Evolutionary conservation across 2,888 invertebrate genomes (phyloP).

Genomic region (Nysson spinosus): DNA sequence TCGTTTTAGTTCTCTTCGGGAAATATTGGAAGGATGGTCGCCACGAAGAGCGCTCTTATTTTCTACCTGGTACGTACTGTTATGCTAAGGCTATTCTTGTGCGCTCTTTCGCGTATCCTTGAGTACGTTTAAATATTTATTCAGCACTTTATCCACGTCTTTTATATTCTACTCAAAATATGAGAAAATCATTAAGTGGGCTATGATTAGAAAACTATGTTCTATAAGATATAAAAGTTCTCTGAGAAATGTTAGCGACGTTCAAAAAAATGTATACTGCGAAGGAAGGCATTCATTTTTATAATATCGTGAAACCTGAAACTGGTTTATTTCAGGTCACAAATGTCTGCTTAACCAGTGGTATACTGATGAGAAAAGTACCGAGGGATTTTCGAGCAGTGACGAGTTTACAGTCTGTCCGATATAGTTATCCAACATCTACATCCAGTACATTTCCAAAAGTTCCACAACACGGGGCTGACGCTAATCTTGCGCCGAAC

Average conservation of each 20-base stretch:
- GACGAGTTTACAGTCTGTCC: slow-evolving; percentile 20
- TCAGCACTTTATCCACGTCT: not conserved
- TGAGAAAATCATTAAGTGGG: too few species aligned
- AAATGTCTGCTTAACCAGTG: slow-evolving; percentile 32
- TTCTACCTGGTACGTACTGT: slow-evolving; percentile 41
- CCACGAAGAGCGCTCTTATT: slow-evolving; percentile 10
- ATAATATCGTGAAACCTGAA: not conserved
- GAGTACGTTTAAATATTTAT: not conserved
- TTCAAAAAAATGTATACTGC: too few species aligned
- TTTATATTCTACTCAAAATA: too few species aligned
- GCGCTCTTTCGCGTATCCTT: not conserved
- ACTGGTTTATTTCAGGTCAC: slow-evolving; percentile 43
- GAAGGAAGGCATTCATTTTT: not conserved
- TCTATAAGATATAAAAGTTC: too few species aligned
- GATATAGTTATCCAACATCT: slow-evolving; percentile 29
- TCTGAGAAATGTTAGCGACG: too few species aligned
- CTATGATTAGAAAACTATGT: too few species aligned
- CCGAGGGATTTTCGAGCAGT: slow-evolving; percentile 12
- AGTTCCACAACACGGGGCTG: slow-evolving; percentile 33
- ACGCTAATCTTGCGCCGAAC: slow-evolving; percentile 22
- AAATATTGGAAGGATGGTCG: slow-evolving; percentile 37
- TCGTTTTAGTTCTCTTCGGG: slow-evolving; percentile 46
- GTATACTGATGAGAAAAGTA: slow-evolving; percentile 40
- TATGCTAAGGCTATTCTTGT: not conserved
- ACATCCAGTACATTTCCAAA: slow-evolving; percentile 16